Base-by-base conservation (phyloP, 1,140 invertebrate genomes). In the Ostrea denselamellosa region DNA sequence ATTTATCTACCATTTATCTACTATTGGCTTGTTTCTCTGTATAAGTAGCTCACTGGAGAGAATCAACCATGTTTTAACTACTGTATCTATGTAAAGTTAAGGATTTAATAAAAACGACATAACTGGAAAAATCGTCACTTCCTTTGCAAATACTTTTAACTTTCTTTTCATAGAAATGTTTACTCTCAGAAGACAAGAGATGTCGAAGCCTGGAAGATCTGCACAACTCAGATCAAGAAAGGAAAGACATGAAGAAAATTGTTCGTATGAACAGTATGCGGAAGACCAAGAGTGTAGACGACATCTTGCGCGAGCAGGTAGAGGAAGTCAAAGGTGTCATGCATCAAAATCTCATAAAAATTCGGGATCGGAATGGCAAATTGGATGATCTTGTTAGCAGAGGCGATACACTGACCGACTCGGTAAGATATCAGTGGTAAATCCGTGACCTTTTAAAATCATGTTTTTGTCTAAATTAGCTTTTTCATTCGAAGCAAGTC, bases 231-330 rank as follows among this genome's bases (percentile, higher is more conserved):
- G 68, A 77, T 12, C 22, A 25, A 34, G 68, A 77, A 77, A 77
- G 68, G 7, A 77, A 34, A 77, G 68, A 77, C 25, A 25, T 77
- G 68, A 77, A 25, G 28, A 34, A 77, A 77, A 28, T 77, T 77
- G 68, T 77, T 22, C 22, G 68, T 14, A 77, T 77, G 28, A 77
- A 77, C 14, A 77, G 68, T 25, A 77, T 77, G 14, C 22, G 68
- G 68, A 77, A 77, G 28, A 34, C 68, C 0, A 77, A 77, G 28
- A 77, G 68, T 12, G 68, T 77, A 0, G 68, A 77, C 68, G 68
- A 77, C 28, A 77, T 77, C 10, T 34, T 77, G 12, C 68, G 68
- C 14, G 68, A 28, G 10, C 68, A 77, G 25, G 25, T 77, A 7
- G 28, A 77, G 28, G 68, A 77, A 25, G 68, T 77, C 4, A 77